A percentile compares a stretch with the other conserved stretches of the same genome.
These are phyloP conservation scores for Euzophera pinguis DNA, from an alignment of 2,888 invertebrate genomes.

Conservation along the genomic window DNA sequence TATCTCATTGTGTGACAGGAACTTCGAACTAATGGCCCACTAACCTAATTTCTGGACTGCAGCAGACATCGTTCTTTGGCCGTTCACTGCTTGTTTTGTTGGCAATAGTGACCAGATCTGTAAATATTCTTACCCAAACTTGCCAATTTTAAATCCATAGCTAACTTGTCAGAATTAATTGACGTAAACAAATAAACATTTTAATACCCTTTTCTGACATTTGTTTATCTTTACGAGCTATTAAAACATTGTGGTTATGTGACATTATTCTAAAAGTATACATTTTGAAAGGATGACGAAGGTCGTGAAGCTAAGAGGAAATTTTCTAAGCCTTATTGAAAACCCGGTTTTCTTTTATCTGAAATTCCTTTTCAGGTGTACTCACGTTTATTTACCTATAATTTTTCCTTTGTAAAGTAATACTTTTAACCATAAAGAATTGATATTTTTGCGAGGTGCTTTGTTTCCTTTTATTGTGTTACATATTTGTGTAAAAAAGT, in stretches of 20 bases:
- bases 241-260: background rate
- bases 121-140: conserved; percentile 49
- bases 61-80: conserved; percentile 48
- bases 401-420: background rate
- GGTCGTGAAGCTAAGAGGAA: conserved; percentile 3
- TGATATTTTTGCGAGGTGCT: background rate
- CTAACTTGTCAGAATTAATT: background rate
- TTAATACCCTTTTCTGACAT: conserved; percentile 11
- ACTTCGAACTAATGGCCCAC: conserved; percentile 64
- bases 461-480: too few species aligned
- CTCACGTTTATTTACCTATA: conserved; percentile 32
- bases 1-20: conserved; percentile 71
- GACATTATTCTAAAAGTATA: conserved; percentile 6
- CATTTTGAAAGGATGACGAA: conserved; percentile 8
- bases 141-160: conserved; percentile 15
- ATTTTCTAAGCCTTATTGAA: background rate
- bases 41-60: conserved; percentile 70
- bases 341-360: background rate
- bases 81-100: conserved; percentile 68
- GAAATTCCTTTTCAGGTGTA: conserved; percentile 15
- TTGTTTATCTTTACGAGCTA: conserved; percentile 8
- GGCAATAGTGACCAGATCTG: conserved; percentile 58
- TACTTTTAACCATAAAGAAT: background rate
- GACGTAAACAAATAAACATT: background rate
- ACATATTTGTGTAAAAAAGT: too few species aligned